Evolutionary conservation across 2,797 vertebrate species (phyloP).

Genomic region (Tamandua tetradactyla): DNA sequence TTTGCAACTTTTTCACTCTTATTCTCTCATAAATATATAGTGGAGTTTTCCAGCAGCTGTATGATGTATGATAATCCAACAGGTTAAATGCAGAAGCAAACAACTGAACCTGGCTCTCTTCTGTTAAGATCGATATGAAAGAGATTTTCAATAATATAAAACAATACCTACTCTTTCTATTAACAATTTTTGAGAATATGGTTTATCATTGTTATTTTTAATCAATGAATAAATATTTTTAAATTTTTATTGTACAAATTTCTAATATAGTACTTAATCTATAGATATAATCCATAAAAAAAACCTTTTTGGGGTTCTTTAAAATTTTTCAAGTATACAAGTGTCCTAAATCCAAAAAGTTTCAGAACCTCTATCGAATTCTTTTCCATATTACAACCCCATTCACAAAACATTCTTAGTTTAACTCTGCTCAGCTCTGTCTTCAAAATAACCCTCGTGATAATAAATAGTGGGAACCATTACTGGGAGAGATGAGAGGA

Average conservation of each 20-base stretch:
- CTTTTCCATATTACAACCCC: neutral
- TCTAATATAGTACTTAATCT: neutral
- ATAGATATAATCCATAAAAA: neutral
- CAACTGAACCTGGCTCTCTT: too few species aligned
- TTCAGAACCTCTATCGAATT: neutral
- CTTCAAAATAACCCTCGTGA: neutral
- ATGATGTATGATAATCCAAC: too few species aligned
- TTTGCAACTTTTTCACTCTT: too few species aligned
- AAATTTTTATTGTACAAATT: neutral
- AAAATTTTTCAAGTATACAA: slow-evolving; percentile 1
- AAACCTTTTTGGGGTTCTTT: neutral
- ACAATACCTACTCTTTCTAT: neutral
- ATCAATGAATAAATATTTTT: neutral
- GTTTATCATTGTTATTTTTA: neutral
- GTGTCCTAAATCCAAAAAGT: neutral
- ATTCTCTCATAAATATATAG: too few species aligned
- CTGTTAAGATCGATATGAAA: too few species aligned
- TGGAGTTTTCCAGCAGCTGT: too few species aligned
- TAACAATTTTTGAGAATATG: neutral
- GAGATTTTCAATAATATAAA: too few species aligned
- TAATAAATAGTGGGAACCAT: neutral
- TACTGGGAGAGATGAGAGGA: neutral
- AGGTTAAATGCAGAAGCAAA: too few species aligned
- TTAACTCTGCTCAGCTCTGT: neutral
- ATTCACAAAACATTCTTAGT: neutral